Percentiles rank a stretch among this genome's conserved stretches.
phyloP scores from a whole-genome alignment of 2,113 vertebrate genomes.

The Falcunculus frontatus region DNA sequence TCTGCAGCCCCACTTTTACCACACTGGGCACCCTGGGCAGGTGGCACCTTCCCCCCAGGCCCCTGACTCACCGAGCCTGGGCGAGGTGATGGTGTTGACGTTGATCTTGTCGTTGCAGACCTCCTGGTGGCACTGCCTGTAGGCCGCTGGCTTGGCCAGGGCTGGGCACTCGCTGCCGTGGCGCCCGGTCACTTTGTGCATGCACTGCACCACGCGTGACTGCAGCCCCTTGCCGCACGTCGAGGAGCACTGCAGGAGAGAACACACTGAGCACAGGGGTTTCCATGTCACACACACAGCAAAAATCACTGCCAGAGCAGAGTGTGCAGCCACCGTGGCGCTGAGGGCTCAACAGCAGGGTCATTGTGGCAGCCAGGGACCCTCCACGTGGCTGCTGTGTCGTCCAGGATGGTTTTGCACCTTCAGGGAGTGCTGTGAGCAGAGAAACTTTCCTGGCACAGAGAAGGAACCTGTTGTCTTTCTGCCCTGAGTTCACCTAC shows the following conservation, averaged over 20 bases:
- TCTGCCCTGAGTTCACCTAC: not conserved
- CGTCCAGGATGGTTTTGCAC: not conserved
- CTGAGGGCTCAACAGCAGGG: not conserved
- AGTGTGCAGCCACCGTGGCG: not conserved
- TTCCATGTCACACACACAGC: not conserved
- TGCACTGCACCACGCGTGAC: constrained; percentile 95
- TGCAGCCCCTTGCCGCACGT: constrained; percentile 94
- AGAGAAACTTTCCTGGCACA: not conserved
- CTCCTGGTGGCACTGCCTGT: constrained; percentile 88
- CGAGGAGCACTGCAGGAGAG: constrained; percentile 85
- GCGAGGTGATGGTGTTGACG: constrained; percentile 94
- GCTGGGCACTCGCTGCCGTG: constrained; percentile 87
- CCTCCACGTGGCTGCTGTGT: not conserved
- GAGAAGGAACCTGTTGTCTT: not conserved
- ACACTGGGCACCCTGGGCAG: not conserved
- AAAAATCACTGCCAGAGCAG: not conserved
- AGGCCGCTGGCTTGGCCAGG: constrained; percentile 82
- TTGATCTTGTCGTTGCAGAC: constrained; percentile 87
- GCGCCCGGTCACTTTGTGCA: constrained; percentile 94
- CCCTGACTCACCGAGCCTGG: constrained; percentile 85
- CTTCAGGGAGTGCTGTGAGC: not conserved
- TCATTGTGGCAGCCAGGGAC: not conserved
- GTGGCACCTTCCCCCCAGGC: not conserved
- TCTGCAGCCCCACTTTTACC: not conserved
- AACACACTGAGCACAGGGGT: not conserved